These are phyloP conservation scores for Lochmaea crataegi DNA, from an alignment of 2,888 invertebrate species.

Conservation along the genomic window DNA sequence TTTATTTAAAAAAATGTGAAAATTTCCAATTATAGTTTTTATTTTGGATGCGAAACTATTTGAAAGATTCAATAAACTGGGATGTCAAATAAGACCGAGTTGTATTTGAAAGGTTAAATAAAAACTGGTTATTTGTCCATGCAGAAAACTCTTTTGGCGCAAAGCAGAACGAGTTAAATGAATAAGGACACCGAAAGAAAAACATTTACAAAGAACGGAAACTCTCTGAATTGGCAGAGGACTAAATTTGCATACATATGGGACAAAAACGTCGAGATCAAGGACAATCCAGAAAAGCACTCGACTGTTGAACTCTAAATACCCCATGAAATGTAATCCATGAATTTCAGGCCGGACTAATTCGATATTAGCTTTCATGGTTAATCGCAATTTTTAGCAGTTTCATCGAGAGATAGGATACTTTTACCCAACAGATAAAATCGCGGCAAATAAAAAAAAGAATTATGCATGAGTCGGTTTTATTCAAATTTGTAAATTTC, in stretches of 20 bases:
- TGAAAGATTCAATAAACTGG: neutral
- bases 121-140: neutral
- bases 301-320: slow-evolving; percentile 27
- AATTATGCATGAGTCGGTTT: slow-evolving; percentile 6
- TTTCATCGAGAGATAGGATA: slow-evolving; percentile 16
- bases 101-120: neutral
- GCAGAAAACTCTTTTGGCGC: neutral
- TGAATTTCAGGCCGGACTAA: slow-evolving; percentile 32
- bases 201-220: slow-evolving; percentile 9
- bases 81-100: too few relatives aligned
- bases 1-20: too few relatives aligned
- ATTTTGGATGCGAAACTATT: too few relatives aligned
- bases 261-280: slow-evolving; percentile 29
- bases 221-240: slow-evolving; percentile 21
- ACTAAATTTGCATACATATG: slow-evolving; percentile 34
- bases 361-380: slow-evolving; percentile 34
- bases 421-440: neutral
- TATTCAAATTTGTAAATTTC: neutral
- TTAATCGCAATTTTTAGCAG: slow-evolving; percentile 26
- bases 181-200: neutral
- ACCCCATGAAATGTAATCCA: slow-evolving; percentile 32
- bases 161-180: neutral
- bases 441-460: neutral
- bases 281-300: slow-evolving; percentile 23
- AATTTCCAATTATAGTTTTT: too few relatives aligned